phyloP scores from a whole-genome alignment of 2,797 vertebrate genomes.

The Sphenodon punctatus region DNA sequence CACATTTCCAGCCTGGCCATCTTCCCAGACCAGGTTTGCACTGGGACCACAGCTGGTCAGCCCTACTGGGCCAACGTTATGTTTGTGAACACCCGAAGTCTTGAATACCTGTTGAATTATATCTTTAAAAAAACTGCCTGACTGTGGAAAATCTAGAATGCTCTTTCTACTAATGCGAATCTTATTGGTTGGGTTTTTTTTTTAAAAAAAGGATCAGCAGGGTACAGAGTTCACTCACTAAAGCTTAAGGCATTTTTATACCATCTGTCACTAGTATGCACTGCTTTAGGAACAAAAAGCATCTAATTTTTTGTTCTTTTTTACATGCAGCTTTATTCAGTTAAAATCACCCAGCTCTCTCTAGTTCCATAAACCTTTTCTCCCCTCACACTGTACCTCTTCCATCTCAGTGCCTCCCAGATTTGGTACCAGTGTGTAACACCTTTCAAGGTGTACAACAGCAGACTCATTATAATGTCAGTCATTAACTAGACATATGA shows the following conservation, averaged over 20 bases:
- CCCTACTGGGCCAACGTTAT: too few species aligned
- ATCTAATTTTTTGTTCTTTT: neutral
- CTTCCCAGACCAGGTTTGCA: too few species aligned
- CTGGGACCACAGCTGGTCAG: too few species aligned
- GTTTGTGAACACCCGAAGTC: too few species aligned
- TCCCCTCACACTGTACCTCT: neutral
- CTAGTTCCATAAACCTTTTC: neutral
- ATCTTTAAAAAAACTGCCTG: too few species aligned
- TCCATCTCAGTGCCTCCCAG: neutral
- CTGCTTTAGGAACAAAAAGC: neutral
- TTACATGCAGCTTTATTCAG: neutral
- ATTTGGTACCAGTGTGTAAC: neutral
- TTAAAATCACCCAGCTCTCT: neutral
- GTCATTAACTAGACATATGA: slow-evolving; percentile 48
- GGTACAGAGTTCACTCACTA: neutral
- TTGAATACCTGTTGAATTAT: too few species aligned
- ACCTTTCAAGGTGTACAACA: slow-evolving; percentile 27
- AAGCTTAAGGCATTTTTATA: neutral
- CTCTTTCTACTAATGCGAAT: neutral
- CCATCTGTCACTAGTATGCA: neutral
- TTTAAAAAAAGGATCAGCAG: neutral
- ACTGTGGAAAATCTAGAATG: too few species aligned
- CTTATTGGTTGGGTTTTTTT: neutral
- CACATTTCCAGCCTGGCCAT: too few species aligned
- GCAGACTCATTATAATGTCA: neutral